Evolutionary conservation across 2,797 vertebrate species (phyloP), one percentile per base, ranked within the genome.

Genomic region (Basileuterus tristriatus): DNA sequence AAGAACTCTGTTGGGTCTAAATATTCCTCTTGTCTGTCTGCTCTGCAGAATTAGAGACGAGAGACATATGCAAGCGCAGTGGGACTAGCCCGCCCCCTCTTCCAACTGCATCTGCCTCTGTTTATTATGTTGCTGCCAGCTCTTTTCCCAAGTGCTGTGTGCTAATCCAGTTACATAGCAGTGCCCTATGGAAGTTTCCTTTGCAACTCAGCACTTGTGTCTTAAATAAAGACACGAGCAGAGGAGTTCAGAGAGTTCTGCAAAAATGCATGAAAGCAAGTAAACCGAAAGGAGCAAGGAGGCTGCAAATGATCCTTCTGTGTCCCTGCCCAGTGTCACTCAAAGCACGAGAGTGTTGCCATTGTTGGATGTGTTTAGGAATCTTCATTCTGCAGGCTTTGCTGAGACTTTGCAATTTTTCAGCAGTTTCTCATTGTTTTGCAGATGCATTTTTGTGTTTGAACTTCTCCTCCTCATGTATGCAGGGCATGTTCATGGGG

Each of bases 101-200:
- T 93, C 77, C 90, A 78, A 85, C 41, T 93, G 91, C 94, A 92
- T 95, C 92, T 96, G 90, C 89, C 87, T 94, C 87, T 95, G 80
- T 96, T 96, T 96, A 83, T 95, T 94, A 83, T 72, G 79, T 86
- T 86, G 64, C 50, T 95, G 90, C 88, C 88, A 95, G 76, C 81
- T 91, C 89, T 90, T 76, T 69, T 88, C 50, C 63, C 50, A 43
- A 92, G 87, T 23, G 44, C 64, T 93, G n/a, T 59, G 72, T 94
- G 69, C 89, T 94, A 59, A 91, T 83, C 69, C 65, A 70, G 59
- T 86, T 87, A 58, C 23, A 39, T 6, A 50, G 87, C 67, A 70
- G 64, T 84, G 74, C 49, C 41, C 87, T 36, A 2, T 93, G 76
- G 58, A 92, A 94, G 50, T 39, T 79, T 39, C 24, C 63, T 91